Percentiles rank a stretch among this genome's conserved stretches.
These are phyloP conservation scores for Ceramica pisi DNA, from an alignment of 2,888 invertebrate species.

Conservation along the genomic window DNA sequence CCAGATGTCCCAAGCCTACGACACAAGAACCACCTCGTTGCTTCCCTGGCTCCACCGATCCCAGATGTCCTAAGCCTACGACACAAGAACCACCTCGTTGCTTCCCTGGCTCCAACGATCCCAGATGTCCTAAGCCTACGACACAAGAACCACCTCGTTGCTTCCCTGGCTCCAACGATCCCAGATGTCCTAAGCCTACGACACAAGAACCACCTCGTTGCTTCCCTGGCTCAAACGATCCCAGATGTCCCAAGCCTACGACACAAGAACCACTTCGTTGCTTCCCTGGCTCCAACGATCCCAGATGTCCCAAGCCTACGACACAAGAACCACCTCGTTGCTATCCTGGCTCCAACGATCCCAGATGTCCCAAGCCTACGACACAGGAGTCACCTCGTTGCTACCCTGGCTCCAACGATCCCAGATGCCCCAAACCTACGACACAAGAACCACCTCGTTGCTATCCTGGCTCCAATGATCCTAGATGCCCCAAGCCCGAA, in stretches of 20 bases:
- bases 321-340: slow-evolving; percentile 55
- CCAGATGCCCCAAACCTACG: slow-evolving; percentile 75
- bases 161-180: background rate
- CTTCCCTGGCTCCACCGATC: slow-evolving; percentile 48
- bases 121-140: slow-evolving; percentile 39
- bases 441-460: slow-evolving; percentile 74
- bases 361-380: slow-evolving; percentile 63
- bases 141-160: background rate
- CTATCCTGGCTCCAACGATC: slow-evolving; percentile 66
- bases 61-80: slow-evolving; percentile 47
- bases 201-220: background rate
- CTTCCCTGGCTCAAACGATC: background rate
- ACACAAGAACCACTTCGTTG: slow-evolving; percentile 30
- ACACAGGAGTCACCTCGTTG: slow-evolving; percentile 70
- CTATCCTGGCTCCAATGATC: slow-evolving; percentile 75
- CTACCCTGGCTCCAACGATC: slow-evolving; percentile 74
- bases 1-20: slow-evolving; percentile 72
- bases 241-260: background rate
- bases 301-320: slow-evolving; percentile 42
- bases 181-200: background rate
- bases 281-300: slow-evolving; percentile 66
- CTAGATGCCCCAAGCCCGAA: slow-evolving; percentile 73
- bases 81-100: slow-evolving; percentile 33
- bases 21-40: slow-evolving; percentile 58
- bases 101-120: slow-evolving; percentile 47